These are phyloP conservation scores for Cephus sareptanus DNA, from an alignment of 2,888 invertebrate species.

Conservation along the genomic window DNA sequence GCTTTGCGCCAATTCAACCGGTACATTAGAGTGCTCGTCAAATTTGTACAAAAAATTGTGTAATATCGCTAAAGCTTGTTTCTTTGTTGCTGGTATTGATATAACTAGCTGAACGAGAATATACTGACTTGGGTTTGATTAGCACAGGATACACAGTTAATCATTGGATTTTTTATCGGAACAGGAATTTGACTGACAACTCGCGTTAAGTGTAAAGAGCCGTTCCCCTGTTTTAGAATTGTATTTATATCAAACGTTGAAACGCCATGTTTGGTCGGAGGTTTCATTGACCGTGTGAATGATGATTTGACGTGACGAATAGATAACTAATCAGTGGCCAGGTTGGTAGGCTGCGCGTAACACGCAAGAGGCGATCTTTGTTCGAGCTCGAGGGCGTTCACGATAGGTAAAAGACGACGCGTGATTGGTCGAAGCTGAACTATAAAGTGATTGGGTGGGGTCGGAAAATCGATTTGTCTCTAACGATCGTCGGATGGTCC, in stretches of 20 bases:
- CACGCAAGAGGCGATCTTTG: neutral
- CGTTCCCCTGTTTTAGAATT: neutral
- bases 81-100: neutral
- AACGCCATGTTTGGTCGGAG: neutral
- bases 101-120: neutral
- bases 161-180: neutral
- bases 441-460: constrained; percentile 10
- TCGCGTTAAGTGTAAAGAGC: neutral
- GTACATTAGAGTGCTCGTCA: neutral
- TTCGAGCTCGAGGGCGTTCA: constrained; percentile 12
- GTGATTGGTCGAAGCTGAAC: constrained; percentile 9
- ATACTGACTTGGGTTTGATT: neutral
- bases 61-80: neutral
- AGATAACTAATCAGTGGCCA: neutral
- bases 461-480: constrained; percentile 18
- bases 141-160: neutral
- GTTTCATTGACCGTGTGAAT: neutral
- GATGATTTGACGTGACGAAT: neutral
- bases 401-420: constrained; percentile 5
- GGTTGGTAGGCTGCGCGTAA: neutral
- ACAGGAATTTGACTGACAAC: neutral
- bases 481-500: constrained; percentile 15
- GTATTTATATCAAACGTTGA: neutral
- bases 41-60: neutral
- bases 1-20: neutral